phyloP scores from a whole-genome alignment of 2,113 vertebrate species.

The Sylvietta virens region DNA sequence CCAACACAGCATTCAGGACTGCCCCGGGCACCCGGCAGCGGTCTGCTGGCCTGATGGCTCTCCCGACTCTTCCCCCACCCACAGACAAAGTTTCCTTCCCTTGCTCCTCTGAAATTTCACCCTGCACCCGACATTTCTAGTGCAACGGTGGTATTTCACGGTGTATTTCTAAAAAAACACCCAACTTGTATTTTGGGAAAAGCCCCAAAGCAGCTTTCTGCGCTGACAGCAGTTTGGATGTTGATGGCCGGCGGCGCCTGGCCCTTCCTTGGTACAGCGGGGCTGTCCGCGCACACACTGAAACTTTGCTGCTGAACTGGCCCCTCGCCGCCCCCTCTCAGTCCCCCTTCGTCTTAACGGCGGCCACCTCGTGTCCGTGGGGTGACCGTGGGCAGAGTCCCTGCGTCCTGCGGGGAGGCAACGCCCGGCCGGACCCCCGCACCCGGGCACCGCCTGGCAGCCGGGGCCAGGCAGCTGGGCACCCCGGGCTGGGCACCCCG shows the following conservation, averaged over 20 bases:
- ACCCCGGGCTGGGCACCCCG: background rate
- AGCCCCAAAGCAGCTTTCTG: background rate
- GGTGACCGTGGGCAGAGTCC: background rate
- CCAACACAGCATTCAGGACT: fast-evolving
- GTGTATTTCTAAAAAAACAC: background rate
- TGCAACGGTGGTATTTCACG: fast-evolving
- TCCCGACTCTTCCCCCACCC: background rate
- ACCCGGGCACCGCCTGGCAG: background rate
- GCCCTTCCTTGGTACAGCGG: fast-evolving
- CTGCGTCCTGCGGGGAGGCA: background rate
- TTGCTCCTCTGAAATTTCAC: background rate
- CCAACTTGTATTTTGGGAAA: background rate
- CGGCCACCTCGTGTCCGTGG: background rate
- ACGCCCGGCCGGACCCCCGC: background rate
- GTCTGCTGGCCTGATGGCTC: fast-evolving
- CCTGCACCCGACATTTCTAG: background rate
- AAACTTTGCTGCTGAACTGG: fast-evolving
- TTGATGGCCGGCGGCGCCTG: fast-evolving
- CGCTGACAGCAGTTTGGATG: fast-evolving
- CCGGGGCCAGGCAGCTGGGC: no score
- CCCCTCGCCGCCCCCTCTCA: fast-evolving
- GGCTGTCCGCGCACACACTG: fast-evolving
- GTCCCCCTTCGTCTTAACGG: fast-evolving
- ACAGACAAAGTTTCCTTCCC: background rate
- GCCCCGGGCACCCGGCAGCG: fast-evolving